Evolutionary conservation across 2,888 invertebrate species (phyloP).

Genomic region (Caenorhabditis auriculariae): DNA sequence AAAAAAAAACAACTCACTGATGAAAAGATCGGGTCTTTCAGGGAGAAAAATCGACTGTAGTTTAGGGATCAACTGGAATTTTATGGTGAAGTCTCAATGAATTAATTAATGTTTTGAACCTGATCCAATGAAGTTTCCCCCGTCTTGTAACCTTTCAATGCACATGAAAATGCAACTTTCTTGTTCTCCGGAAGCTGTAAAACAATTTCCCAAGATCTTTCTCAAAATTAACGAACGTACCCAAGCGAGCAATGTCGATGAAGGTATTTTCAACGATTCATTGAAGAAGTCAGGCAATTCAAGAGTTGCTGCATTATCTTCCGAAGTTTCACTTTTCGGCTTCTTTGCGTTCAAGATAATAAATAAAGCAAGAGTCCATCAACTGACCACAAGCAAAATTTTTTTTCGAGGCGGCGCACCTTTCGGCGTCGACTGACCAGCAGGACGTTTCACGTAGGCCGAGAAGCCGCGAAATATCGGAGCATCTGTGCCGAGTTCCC

Average conservation of each 20-base stretch:
- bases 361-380: too few species aligned
- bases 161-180: slow-evolving; percentile 14
- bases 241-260: slow-evolving; percentile 4
- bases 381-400: too few species aligned
- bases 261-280: slow-evolving; percentile 11
- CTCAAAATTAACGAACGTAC: neutral
- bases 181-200: slow-evolving; percentile 12
- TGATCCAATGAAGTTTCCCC: slow-evolving; percentile 9
- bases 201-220: neutral
- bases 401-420: too few species aligned
- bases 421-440: too few species aligned
- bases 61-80: too few species aligned
- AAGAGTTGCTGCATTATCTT: slow-evolving; percentile 5
- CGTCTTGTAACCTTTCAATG: slow-evolving; percentile 17
- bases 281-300: slow-evolving; percentile 8
- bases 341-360: too few species aligned
- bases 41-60: slow-evolving; percentile 12
- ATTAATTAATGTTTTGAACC: too few species aligned
- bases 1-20: slow-evolving; percentile 1
- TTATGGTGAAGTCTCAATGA: too few species aligned
- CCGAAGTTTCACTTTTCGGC: neutral
- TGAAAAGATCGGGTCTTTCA: slow-evolving; percentile 5
- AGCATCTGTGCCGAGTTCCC: too few species aligned
- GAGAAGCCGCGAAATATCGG: too few species aligned
- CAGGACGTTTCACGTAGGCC: too few species aligned